phyloP scores from a whole-genome alignment of 2,888 invertebrate species.

The Nasonovia ribisnigri region DNA sequence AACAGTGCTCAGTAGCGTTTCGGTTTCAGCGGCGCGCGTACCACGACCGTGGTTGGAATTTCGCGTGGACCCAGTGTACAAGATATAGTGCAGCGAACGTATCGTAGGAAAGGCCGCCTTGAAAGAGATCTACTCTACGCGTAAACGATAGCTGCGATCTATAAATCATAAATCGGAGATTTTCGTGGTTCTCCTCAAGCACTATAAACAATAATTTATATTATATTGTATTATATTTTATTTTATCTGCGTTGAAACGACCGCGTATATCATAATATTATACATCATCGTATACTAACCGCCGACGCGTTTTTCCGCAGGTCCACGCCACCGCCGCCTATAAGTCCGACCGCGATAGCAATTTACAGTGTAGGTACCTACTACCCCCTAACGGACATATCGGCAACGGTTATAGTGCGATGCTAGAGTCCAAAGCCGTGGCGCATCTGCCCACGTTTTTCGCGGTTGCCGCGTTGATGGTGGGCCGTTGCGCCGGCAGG shows the following conservation, averaged over 20 bases:
- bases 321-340: background rate
- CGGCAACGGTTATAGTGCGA: background rate
- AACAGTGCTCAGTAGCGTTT: slow-evolving; percentile 22
- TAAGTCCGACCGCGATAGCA: background rate
- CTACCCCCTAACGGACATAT: background rate
- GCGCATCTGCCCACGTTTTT: background rate
- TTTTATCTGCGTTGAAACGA: background rate
- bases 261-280: background rate
- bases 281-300: background rate
- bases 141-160: background rate
- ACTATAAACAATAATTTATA: background rate
- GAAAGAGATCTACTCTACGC: background rate
- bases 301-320: background rate
- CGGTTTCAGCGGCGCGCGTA: slow-evolving; percentile 10
- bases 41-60: background rate
- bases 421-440: background rate
- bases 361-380: background rate
- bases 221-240: background rate
- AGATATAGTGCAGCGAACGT: background rate
- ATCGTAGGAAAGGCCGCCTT: background rate
- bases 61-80: background rate
- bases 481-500: background rate
- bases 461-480: background rate
- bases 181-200: background rate
- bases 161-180: background rate